phyloP scores from a whole-genome alignment of 2,797 vertebrate species.

The Ctenopoma kingsleyae region DNA sequence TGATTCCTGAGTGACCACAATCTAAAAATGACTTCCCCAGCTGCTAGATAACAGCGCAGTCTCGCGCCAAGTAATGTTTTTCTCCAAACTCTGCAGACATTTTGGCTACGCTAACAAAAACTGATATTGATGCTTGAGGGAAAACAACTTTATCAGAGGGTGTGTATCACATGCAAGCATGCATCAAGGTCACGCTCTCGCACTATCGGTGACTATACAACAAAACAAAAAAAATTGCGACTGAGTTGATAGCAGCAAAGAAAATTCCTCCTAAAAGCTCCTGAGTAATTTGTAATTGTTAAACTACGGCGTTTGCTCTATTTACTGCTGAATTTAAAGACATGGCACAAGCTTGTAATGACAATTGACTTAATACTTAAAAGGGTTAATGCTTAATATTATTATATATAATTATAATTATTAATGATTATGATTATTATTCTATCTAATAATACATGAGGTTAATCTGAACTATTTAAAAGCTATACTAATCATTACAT shows the following conservation, averaged over 20 bases:
- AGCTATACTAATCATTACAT: not conserved
- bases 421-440: too few relatives aligned
- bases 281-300: not conserved
- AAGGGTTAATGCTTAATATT: not conserved
- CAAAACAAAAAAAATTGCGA: slow-evolving; percentile 14
- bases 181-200: slow-evolving; percentile 65
- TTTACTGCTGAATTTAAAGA: not conserved
- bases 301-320: not conserved
- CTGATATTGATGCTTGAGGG: slow-evolving; percentile 62
- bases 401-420: too few relatives aligned
- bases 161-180: slow-evolving; percentile 52
- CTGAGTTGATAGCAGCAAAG: slow-evolving; percentile 4
- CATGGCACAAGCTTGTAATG: too few relatives aligned
- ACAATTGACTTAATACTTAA: not conserved
- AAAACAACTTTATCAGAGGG: slow-evolving; percentile 77
- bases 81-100: slow-evolving; percentile 75
- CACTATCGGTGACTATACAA: slow-evolving; percentile 53
- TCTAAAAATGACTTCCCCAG: slow-evolving; percentile 85
- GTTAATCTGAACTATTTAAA: not conserved
- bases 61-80: slow-evolving; percentile 71
- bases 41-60: slow-evolving; percentile 79
- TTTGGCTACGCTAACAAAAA: slow-evolving; percentile 69
- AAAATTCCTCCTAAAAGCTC: not conserved
- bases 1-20: slow-evolving; percentile 79
- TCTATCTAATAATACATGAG: too few relatives aligned